Evolutionary conservation across 2,113 vertebrate species (phyloP), one percentile per base, ranked within the genome.

Genomic region (Vidua macroura): DNA sequence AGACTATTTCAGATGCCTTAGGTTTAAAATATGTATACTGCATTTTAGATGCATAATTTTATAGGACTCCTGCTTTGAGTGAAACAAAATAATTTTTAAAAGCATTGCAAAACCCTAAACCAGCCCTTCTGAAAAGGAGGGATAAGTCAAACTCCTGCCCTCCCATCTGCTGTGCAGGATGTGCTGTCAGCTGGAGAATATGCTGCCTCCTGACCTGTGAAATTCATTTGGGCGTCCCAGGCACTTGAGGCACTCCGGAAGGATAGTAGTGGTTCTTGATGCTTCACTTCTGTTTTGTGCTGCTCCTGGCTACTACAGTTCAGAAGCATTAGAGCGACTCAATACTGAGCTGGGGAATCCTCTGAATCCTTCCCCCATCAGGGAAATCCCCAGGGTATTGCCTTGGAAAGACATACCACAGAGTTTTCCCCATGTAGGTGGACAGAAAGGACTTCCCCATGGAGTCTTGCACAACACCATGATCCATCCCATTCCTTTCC

Each of bases 291-390:
- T 27, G 19, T 10, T 20, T 8, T 10, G 39, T n/a, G 48, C 69
- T 78, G 60, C 79, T 85, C 44, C 79, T 75, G 66, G 75, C 56
- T 69, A 1, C 37, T 39, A 1, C 68, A 69, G 41, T 68, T 81
- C 49, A 31, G 82, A 46, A 58, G 69, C 0, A 0, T 30, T n/a
- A 11, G 0, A 1, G 63, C 4, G 1, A 44, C 8, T 30, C 31
- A 1, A 10, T 14, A 22, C 46, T 1, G 7, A 93, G 78, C 21
- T 59, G n/a, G 25, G 58, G n/a, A 37, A 59, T 35, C n/a, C 58
- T 59, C 58, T 25, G n/a, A 59, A 11, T 59, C n/a, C 58, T 59
- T 59, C 23, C n/a, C 23, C 58, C n/a, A 35, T 35, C n/a, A 17
- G n/a, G n/a, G 23, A 25, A 25, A 37, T 35, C 58, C 23, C n/a